Conservation (phyloP, 2,797 vertebrate species). For the Telmatherina bonti region DNA sequence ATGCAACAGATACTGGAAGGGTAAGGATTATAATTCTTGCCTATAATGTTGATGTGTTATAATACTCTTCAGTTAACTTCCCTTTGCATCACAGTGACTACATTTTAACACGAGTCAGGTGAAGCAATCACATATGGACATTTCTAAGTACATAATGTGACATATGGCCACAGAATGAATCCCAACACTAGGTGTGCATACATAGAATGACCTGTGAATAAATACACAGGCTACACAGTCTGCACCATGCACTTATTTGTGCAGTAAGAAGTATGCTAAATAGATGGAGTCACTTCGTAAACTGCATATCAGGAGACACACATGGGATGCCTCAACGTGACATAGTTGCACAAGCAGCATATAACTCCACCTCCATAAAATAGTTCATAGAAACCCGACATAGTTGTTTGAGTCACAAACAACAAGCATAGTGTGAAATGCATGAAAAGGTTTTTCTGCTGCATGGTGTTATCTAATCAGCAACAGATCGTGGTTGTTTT, state of each 20-base stretch:
- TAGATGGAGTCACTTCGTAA: neutral
- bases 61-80: neutral
- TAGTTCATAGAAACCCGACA: neutral
- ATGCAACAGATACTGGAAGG: conserved; percentile 43
- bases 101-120: neutral
- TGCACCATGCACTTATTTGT: neutral
- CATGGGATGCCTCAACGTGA: neutral
- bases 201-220: neutral
- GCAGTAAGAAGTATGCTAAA: neutral
- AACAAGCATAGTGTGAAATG: too few species aligned
- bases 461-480: too few species aligned
- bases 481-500: too few species aligned
- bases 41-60: neutral
- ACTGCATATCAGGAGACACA: neutral
- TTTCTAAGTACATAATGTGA: neutral
- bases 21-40: neutral
- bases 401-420: too few species aligned
- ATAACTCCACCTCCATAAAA: neutral
- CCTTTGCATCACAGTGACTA: neutral
- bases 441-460: too few species aligned
- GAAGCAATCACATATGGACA: neutral
- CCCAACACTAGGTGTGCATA: neutral
- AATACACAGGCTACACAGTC: neutral
- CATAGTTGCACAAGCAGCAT: neutral
- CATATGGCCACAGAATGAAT: neutral